These are phyloP conservation scores for Pseudolaguvia tuberculata DNA, from an alignment of 2,113 vertebrate genomes.

Conservation along the genomic window DNA sequence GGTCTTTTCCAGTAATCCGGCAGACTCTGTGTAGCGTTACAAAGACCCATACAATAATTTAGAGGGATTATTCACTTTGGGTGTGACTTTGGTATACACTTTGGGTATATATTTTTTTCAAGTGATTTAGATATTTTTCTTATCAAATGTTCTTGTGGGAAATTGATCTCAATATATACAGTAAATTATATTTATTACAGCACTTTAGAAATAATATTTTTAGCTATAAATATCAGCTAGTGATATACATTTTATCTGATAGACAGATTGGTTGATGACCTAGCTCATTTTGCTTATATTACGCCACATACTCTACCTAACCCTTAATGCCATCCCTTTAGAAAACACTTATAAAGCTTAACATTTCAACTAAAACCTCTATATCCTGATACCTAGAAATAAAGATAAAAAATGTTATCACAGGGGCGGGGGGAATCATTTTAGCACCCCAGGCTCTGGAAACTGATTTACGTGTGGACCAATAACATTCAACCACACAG, in stretches of 20 bases:
- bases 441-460: background rate
- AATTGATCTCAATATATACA: no score
- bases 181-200: no score
- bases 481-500: background rate
- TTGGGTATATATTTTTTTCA: no score
- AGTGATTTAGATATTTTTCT: no score
- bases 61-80: slow-evolving; percentile 19
- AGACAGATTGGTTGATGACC: background rate
- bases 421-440: no score
- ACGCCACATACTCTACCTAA: no score
- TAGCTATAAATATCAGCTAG: background rate
- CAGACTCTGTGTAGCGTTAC: background rate
- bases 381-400: background rate
- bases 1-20: slow-evolving; percentile 29
- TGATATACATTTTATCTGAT: background rate
- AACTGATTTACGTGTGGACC: background rate
- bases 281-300: background rate
- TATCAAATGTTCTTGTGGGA: no score
- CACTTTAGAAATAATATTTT: background rate
- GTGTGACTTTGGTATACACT: no score
- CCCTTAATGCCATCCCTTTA: slow-evolving; percentile 19
- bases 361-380: background rate
- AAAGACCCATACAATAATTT: slow-evolving; percentile 15
- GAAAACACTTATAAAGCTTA: background rate
- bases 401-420: background rate